Percentiles rank a stretch among this genome's conserved stretches.
Evolutionary conservation across 2,888 invertebrate genomes (phyloP).

Genomic region (Hemicrepidius hirtus): DNA sequence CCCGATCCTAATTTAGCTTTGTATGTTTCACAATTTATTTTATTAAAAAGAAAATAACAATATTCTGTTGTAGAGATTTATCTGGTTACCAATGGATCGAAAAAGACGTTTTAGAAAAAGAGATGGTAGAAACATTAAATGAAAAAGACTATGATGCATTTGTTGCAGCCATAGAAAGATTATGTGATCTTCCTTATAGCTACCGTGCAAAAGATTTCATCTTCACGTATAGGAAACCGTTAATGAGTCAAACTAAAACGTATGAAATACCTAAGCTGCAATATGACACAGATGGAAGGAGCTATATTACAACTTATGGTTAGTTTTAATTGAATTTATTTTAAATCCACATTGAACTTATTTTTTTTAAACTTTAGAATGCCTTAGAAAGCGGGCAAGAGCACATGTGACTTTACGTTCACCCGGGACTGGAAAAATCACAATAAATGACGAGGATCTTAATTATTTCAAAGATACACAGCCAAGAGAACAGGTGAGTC

Average conservation of each 20-base stretch:
- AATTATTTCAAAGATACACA: constrained; percentile 84
- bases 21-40: constrained; percentile 67
- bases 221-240: constrained; percentile 78
- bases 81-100: constrained; percentile 79
- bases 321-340: constrained; percentile 51
- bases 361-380: constrained; percentile 72
- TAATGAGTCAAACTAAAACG: constrained; percentile 76
- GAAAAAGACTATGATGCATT: constrained; percentile 85
- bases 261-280: constrained; percentile 80
- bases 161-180: constrained; percentile 81
- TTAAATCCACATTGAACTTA: constrained; percentile 2
- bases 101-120: constrained; percentile 79
- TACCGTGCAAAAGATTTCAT: constrained; percentile 83
- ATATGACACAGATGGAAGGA: constrained; percentile 82
- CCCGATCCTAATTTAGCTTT: constrained; percentile 78
- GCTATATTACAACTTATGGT: constrained; percentile 83
- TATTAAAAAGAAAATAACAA: too few relatives aligned
- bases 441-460: constrained; percentile 87
- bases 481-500: constrained; percentile 84
- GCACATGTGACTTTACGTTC: constrained; percentile 87
- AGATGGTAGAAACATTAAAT: constrained; percentile 80
- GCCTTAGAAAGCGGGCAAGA: constrained; percentile 81
- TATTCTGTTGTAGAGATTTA: too few relatives aligned
- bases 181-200: constrained; percentile 83
- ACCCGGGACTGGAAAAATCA: constrained; percentile 89